Conservation (phyloP, 2,797 vertebrate genomes). For the Tachyglossus aculeatus region DNA sequence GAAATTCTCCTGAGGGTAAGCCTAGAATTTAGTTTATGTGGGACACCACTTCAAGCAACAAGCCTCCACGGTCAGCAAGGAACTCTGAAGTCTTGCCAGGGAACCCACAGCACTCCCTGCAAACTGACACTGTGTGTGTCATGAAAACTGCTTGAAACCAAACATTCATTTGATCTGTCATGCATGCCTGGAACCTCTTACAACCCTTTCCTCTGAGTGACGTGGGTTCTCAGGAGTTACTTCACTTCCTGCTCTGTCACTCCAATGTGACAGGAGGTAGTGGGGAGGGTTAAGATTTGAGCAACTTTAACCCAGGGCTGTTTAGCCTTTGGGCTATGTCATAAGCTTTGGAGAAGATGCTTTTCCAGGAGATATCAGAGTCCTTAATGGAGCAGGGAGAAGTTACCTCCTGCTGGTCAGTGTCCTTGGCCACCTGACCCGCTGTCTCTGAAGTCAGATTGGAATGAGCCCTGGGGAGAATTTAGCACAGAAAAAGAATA, state of each 20-base stretch:
- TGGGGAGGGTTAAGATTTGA: slow-evolving; percentile 56
- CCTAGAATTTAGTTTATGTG: neutral
- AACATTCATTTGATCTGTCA: neutral
- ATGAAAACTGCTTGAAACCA: neutral
- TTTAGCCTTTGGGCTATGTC: slow-evolving; percentile 39
- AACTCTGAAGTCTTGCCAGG: neutral
- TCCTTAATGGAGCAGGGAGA: too few species aligned
- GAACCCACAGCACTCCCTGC: neutral
- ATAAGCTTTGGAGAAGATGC: neutral
- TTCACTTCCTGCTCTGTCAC: slow-evolving; percentile 45
- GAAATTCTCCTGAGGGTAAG: neutral
- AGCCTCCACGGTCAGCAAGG: neutral
- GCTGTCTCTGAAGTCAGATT: too few species aligned
- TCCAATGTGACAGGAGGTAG: slow-evolving; percentile 33
- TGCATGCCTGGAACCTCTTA: slow-evolving; percentile 6
- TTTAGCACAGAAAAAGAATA: too few species aligned
- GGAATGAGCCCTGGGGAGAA: too few species aligned
- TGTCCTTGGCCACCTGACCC: too few species aligned
- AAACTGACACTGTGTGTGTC: neutral
- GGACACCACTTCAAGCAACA: neutral
- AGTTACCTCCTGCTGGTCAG: too few species aligned
- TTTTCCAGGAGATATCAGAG: slow-evolving; percentile 42
- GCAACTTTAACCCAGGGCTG: slow-evolving; percentile 54
- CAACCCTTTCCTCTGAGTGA: slow-evolving; percentile 60
- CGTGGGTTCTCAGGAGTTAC: slow-evolving; percentile 56